Evolutionary conservation across 1,140 invertebrate species (phyloP), one percentile per base, ranked within the genome.

Genomic region (Megalonaias nervosa): DNA sequence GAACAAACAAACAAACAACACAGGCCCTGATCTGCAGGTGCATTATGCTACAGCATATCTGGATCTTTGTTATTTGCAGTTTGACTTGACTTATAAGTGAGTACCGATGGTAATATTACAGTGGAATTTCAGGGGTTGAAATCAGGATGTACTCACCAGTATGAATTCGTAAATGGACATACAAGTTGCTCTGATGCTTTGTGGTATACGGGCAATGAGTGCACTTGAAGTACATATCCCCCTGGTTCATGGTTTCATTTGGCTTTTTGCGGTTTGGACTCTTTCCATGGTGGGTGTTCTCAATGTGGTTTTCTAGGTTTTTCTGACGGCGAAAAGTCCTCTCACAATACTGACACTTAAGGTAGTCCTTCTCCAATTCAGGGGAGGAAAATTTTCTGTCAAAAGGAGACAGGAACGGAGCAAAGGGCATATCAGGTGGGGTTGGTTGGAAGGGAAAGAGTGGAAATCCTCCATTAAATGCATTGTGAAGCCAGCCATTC

Each of bases 161-260:
- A 74, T 90, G 89, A 16, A 89, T 90, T 59, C 89, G 74, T 15
- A 89, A 83, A 79, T 90, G 89, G 5, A 90, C 89, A 77, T 89
- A 89, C 67, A 90, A 80, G 68, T 90, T 90, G 79, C 89, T 90
- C 75, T 90, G 89, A 65, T 90, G 89, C 73, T 90, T 90, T 38
- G 89, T 90, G 21, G 89, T 89, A 77, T 90, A 90, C 3, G 87
- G 85, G 81, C 89, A 90, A 77, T 89, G 87, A 19, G 88, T 87
- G 71, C 89, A 90, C 69, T 90, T 90, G 77, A 90, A 90, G 72
- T 89, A 88, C 87, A 89, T 90, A 72, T 89, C 89, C 21, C 72
- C 81, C 58, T 71, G 81, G 38, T 48, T 48, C 38, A 48, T 11
- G n/a, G 78, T 79, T 59, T 89, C 88, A 5, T 84, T 77, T 15